Percentiles rank a stretch among this genome's conserved stretches.
Evolutionary conservation across 1,140 invertebrate genomes (phyloP).

Genomic region (Hylaeus anthracinus): DNA sequence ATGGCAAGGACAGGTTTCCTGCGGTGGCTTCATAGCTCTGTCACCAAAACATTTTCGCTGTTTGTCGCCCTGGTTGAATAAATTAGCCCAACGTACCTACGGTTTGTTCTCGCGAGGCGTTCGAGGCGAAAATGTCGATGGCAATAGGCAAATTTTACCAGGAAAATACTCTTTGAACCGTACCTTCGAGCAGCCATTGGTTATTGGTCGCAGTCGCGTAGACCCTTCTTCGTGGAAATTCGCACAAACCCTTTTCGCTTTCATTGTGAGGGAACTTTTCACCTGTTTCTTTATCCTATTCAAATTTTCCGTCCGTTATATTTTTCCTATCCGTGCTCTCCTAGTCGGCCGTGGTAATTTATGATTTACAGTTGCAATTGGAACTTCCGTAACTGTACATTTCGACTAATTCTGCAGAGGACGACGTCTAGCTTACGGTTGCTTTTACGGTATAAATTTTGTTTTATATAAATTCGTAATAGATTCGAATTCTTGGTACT

Average conservation of each 20-base stretch:
- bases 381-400: too few species aligned
- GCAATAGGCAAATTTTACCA: constrained; percentile 28
- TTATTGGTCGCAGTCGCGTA: neutral
- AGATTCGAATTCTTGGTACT: too few species aligned
- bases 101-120: neutral
- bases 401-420: too few species aligned
- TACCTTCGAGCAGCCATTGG: neutral
- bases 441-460: too few species aligned
- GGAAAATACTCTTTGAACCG: constrained; percentile 11
- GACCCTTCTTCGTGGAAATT: constrained; percentile 22
- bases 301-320: neutral
- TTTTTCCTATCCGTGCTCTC: neutral
- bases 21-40: too few species aligned
- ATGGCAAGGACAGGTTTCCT: too few species aligned
- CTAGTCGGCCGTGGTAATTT: neutral
- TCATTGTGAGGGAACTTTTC: neutral
- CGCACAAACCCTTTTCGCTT: constrained; percentile 24
- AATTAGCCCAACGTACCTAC: neutral
- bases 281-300: neutral
- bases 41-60: neutral
- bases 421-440: too few species aligned
- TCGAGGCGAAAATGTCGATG: constrained; percentile 16
- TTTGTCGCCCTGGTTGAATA: neutral
- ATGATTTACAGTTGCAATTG: neutral
- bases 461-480: too few species aligned